Evolutionary conservation across 2,888 invertebrate species (phyloP).

Genomic region (Mamestra brassicae): DNA sequence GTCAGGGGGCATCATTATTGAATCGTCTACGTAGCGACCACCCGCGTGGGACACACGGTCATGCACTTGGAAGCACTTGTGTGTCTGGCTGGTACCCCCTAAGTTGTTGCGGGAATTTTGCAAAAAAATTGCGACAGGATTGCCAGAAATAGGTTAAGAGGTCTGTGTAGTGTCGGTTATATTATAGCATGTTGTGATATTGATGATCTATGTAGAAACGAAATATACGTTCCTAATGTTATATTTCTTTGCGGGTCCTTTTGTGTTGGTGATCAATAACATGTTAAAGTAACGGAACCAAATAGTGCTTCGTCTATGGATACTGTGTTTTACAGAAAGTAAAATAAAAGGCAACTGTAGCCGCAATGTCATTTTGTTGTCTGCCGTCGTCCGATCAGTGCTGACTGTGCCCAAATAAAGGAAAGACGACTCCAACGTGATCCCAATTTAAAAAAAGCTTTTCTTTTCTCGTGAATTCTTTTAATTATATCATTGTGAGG

Average conservation of each 20-base stretch:
- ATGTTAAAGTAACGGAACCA: not conserved
- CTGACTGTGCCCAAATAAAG: not conserved
- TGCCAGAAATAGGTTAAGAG: slow-evolving; percentile 60
- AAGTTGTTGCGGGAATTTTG: slow-evolving; percentile 59
- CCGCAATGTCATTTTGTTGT: slow-evolving; percentile 8
- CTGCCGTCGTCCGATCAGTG: not conserved
- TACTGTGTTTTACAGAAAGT: not conserved
- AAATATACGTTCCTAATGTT: not conserved
- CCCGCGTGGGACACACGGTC: slow-evolving; percentile 83
- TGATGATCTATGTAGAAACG: not conserved
- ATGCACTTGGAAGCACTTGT: slow-evolving; percentile 74
- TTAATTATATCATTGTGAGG: slow-evolving; percentile 46
- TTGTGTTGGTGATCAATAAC: not conserved
- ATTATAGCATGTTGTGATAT: not conserved
- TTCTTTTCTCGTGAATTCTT: slow-evolving; percentile 18
- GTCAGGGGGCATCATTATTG: slow-evolving; percentile 84
- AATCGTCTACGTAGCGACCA: slow-evolving; percentile 84
- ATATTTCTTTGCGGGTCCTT: not conserved
- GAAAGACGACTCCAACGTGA: not conserved
- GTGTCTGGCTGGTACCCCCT: slow-evolving; percentile 25
- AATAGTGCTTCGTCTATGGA: not conserved
- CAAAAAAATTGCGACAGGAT: slow-evolving; percentile 54
- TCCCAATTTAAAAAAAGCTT: slow-evolving; percentile 18
- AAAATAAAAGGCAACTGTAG: slow-evolving; percentile 15
- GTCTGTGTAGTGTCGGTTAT: not conserved